phyloP scores from a whole-genome alignment of 2,888 invertebrate genomes.

The Amphimallon solstitiale region DNA sequence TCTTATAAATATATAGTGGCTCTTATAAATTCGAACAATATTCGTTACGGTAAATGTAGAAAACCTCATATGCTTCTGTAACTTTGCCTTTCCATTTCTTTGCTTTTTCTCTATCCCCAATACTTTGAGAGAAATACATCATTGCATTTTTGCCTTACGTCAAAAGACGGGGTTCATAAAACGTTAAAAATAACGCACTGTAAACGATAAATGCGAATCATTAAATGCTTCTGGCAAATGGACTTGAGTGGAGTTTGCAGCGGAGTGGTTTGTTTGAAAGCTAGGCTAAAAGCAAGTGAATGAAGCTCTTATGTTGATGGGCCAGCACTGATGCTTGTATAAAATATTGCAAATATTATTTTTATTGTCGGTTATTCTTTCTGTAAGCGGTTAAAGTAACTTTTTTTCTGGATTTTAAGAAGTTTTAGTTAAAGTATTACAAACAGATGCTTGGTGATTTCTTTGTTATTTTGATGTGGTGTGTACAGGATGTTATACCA shows the following conservation, averaged over 20 bases:
- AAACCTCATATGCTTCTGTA: no score
- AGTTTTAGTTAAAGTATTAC: neutral
- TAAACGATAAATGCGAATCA: constrained; percentile 54
- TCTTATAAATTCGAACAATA: no score
- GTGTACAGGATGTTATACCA: no score
- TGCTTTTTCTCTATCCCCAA: no score
- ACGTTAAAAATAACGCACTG: constrained; percentile 53
- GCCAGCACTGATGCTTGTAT: constrained; percentile 44
- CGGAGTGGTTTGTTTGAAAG: constrained; percentile 58
- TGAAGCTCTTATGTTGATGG: constrained; percentile 56
- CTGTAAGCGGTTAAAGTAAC: constrained; percentile 1
- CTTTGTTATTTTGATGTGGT: no score
- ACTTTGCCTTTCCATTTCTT: no score
- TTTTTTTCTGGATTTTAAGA: constrained; percentile 1
- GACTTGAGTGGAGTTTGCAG: constrained; percentile 56
- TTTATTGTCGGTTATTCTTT: constrained; percentile 32
- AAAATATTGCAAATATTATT: constrained; percentile 46
- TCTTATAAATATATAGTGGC: no score
- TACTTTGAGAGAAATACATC: no score
- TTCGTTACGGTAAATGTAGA: no score
- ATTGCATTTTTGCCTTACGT: neutral
- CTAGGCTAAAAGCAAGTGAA: constrained; percentile 56
- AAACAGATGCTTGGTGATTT: neutral
- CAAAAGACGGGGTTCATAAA: constrained; percentile 42
- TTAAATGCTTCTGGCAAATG: constrained; percentile 58